phyloP scores from a whole-genome alignment of 2,888 invertebrate species.

The Mesoligia furuncula region DNA sequence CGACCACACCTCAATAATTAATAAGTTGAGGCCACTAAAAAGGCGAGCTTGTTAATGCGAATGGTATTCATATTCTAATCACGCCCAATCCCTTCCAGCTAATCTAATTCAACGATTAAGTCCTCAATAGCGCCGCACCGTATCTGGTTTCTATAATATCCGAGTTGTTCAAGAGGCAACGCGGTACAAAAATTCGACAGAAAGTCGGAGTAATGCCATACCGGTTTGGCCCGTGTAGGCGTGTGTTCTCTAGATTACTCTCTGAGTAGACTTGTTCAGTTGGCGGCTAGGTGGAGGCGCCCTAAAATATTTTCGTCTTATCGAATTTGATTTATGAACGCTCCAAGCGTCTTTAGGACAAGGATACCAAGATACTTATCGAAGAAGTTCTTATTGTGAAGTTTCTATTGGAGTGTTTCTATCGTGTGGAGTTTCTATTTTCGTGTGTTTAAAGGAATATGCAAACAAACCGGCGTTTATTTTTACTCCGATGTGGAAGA shows the following conservation, averaged over 20 bases:
- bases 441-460: slow-evolving; percentile 50
- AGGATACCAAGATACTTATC: slow-evolving; percentile 61
- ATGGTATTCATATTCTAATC: slow-evolving; percentile 62
- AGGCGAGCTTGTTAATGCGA: slow-evolving; percentile 50
- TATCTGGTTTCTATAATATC: slow-evolving; percentile 85
- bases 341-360: slow-evolving; percentile 53
- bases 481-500: slow-evolving; percentile 38
- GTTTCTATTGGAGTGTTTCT: too few relatives aligned
- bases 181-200: slow-evolving; percentile 79
- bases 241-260: slow-evolving; percentile 64
- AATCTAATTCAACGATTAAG: slow-evolving; percentile 67
- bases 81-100: slow-evolving; percentile 66
- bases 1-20: slow-evolving; percentile 56
- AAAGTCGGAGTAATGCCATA: slow-evolving; percentile 69
- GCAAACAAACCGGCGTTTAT: slow-evolving; percentile 50
- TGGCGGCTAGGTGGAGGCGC: slow-evolving; percentile 38
- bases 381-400: slow-evolving; percentile 53
- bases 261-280: slow-evolving; percentile 55
- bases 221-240: slow-evolving; percentile 74
- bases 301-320: slow-evolving; percentile 67
- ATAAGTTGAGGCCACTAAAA: slow-evolving; percentile 47
- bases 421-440: slow-evolving; percentile 52
- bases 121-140: slow-evolving; percentile 72
- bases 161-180: slow-evolving; percentile 73
- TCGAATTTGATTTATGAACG: slow-evolving; percentile 68